A percentile compares a stretch with the other conserved stretches of the same genome.
phyloP scores from a whole-genome alignment of 2,888 invertebrate genomes.

The Dynastes grantii region DNA sequence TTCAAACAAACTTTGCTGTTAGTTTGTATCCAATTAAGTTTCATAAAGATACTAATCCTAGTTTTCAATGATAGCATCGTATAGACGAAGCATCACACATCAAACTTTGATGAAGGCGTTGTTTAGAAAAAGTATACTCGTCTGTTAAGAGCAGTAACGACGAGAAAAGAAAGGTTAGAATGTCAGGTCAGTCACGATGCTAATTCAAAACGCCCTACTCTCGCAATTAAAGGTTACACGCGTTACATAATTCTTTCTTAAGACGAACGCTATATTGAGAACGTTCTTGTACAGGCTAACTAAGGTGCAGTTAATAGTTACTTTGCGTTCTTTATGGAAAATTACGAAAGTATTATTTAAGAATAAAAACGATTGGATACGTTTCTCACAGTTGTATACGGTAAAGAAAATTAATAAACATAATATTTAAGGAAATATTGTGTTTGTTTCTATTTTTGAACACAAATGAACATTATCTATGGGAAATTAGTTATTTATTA shows the following conservation, averaged over 20 bases:
- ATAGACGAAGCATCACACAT: too few species aligned
- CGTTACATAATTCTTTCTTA: constrained; percentile 54
- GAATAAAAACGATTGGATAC: background rate
- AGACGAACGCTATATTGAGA: constrained; percentile 10
- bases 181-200: constrained; percentile 57
- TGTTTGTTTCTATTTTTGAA: too few species aligned
- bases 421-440: too few species aligned
- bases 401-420: too few species aligned
- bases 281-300: constrained; percentile 8
- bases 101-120: constrained; percentile 39
- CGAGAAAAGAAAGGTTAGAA: constrained; percentile 54
- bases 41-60: too few species aligned
- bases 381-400: background rate
- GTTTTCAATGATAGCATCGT: too few species aligned
- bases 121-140: constrained; percentile 32
- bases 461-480: too few species aligned
- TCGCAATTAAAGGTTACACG: constrained; percentile 56
- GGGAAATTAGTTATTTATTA: too few species aligned
- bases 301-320: constrained; percentile 29
- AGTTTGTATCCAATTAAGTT: too few species aligned
- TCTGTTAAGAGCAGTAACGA: constrained; percentile 13
- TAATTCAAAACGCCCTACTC: constrained; percentile 52
- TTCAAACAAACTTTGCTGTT: too few species aligned
- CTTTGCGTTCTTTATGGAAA: constrained; percentile 13
- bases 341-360: constrained; percentile 1